These are phyloP conservation scores for Contarinia nasturtii DNA, from an alignment of 1,140 invertebrate genomes.

Conservation along the genomic window DNA sequence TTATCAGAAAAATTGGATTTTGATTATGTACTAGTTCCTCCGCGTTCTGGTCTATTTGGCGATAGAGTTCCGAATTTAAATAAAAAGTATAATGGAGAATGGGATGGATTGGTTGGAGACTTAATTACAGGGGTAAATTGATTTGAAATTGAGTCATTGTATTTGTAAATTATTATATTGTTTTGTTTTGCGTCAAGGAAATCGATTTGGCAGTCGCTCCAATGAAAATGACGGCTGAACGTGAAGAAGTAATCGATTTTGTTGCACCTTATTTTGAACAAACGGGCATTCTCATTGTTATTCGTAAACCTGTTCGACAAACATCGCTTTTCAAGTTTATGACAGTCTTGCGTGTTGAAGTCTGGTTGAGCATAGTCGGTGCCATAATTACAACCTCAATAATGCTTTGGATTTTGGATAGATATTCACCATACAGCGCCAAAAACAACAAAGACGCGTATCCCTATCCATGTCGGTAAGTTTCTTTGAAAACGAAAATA, in stretches of 20 bases:
- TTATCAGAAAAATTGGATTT: constrained; percentile 65
- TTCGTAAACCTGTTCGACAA: constrained; percentile 60
- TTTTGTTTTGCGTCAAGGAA: constrained; percentile 31
- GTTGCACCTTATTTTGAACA: constrained; percentile 81
- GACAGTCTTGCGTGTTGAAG: constrained; percentile 69
- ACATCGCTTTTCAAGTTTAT: constrained; percentile 84
- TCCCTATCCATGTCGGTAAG: constrained; percentile 59
- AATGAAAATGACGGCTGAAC: constrained; percentile 79
- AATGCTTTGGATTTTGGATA: constrained; percentile 76
- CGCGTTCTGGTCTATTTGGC: constrained; percentile 51
- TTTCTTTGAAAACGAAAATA: too few species aligned
- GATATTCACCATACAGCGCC: constrained; percentile 74
- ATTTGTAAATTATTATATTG: neutral
- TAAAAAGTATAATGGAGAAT: constrained; percentile 34
- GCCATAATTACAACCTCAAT: constrained; percentile 64
- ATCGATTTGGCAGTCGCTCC: constrained; percentile 73
- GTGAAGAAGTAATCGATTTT: constrained; percentile 86
- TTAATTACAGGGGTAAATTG: constrained; percentile 55
- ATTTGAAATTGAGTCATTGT: constrained; percentile 1
- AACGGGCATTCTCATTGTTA: constrained; percentile 68
- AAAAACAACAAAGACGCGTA: constrained; percentile 65
- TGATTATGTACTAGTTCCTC: constrained; percentile 67
- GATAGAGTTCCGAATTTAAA: constrained; percentile 31
- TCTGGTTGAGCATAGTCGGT: constrained; percentile 74
- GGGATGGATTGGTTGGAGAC: constrained; percentile 81